Conservation (phyloP, 2,113 vertebrate species). For the Merops nubicus region DNA sequence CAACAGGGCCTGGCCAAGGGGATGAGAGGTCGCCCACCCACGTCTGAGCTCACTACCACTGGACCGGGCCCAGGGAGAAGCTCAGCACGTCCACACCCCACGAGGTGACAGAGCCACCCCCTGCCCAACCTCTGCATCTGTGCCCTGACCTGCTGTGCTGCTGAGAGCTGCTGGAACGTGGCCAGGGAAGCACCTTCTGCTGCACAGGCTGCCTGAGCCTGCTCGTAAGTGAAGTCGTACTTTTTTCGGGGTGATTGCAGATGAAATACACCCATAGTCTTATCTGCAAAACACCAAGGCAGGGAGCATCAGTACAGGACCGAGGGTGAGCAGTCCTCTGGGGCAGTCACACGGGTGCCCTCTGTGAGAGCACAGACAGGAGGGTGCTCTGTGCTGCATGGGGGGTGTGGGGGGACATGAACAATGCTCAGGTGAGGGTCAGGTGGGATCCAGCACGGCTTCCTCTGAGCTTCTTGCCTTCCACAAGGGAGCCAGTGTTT, state of each 20-base stretch:
- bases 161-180: slow-evolving; percentile 83
- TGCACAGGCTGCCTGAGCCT: slow-evolving; percentile 79
- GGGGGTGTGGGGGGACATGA: neutral
- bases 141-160: slow-evolving; percentile 88
- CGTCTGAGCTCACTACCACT: rapidly evolving
- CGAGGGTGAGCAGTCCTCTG: neutral
- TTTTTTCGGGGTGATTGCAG: slow-evolving; percentile 83
- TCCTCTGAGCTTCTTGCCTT: neutral
- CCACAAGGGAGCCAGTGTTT: neutral
- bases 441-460: neutral
- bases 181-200: slow-evolving; percentile 84
- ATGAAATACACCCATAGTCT: slow-evolving; percentile 90
- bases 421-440: neutral
- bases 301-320: neutral
- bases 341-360: rapidly evolving
- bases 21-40: neutral
- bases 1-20: neutral
- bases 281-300: slow-evolving; percentile 75
- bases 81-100: neutral
- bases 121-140: neutral
- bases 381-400: neutral
- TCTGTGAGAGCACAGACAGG: neutral
- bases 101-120: rapidly evolving
- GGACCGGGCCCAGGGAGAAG: neutral
- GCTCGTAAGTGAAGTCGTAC: slow-evolving; percentile 85